Evolutionary conservation across 2,797 vertebrate genomes (phyloP).

Genomic region (Coranthus polyacanthus): DNA sequence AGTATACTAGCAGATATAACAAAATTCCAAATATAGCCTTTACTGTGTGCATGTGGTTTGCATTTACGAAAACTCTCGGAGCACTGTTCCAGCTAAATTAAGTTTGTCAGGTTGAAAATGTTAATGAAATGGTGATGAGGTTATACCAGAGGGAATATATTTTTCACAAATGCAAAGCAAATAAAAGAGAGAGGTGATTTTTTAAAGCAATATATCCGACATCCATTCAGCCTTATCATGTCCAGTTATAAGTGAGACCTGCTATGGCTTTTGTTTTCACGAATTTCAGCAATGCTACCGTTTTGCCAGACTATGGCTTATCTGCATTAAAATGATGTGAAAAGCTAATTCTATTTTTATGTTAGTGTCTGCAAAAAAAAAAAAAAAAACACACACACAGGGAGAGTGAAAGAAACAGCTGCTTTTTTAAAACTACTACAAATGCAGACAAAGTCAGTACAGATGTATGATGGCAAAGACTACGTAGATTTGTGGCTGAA

Average conservation of each 20-base stretch:
- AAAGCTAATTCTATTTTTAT: conserved; percentile 43
- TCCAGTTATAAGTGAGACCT: conserved; percentile 56
- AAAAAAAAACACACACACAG: background rate
- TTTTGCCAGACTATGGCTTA: conserved; percentile 34
- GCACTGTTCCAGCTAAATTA: conserved; percentile 15
- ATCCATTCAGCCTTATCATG: conserved; percentile 41
- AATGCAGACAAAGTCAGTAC: conserved; percentile 45
- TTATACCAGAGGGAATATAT: conserved; percentile 29
- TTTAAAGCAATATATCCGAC: conserved; percentile 57
- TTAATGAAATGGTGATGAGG: conserved; percentile 46
- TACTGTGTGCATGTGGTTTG: conserved; percentile 18
- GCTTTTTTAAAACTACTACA: conserved; percentile 28
- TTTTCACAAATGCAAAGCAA: conserved; percentile 51
- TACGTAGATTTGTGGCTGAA: conserved; percentile 55
- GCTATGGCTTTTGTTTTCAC: conserved; percentile 38
- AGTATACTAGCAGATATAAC: conserved; percentile 52
- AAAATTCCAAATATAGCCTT: conserved; percentile 43
- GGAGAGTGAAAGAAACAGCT: conserved; percentile 17
- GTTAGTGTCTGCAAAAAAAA: conserved; percentile 26
- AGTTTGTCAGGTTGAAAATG: conserved; percentile 36
- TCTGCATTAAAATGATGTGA: conserved; percentile 52
- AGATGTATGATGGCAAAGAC: conserved; percentile 46
- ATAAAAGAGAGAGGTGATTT: conserved; percentile 27
- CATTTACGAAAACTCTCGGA: no score
- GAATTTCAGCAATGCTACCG: conserved; percentile 36